Evolutionary conservation across 2,888 invertebrate genomes (phyloP), one percentile per base, ranked within the genome.

Genomic region (Nomada lathburiana): DNA sequence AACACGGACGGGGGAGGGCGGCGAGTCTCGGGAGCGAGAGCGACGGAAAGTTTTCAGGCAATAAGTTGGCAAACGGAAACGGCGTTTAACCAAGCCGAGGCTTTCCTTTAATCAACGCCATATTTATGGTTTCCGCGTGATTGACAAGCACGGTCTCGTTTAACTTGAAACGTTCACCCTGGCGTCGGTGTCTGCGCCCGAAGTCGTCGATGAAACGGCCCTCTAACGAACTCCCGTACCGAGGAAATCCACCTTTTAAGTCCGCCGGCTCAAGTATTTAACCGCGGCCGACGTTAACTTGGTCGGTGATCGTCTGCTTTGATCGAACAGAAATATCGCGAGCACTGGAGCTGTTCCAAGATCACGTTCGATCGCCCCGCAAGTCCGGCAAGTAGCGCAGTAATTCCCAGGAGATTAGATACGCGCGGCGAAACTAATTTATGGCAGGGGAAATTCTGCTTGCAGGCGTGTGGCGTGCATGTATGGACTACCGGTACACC

Each of bases 321-420:
- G 79, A 80, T 82, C 82, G 80, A 76, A 85, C 52, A 80, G 78
- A 71, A 82, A 81, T 86, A 87, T 83, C 81, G 84, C 60, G 71
- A 65, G 72, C 23, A 71, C 62, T 67, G 75, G 53, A 65, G 36
- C 67, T 53, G 70, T 26, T 80, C 76, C 76, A 76, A 86, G 88
- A 86, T 88, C 86, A 88, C 82, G 82, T 85, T 85, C 84, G 86
- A 88, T 84, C 83, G 86, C 71, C 77, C 77, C 55, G 57, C 79
- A 68, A 83, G 83, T 83, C 82, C 86, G 63, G 85, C 82, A 83
- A 88, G 84, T 88, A 75, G 82, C 69, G 75, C 85, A 65, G 82
- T 75, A 83, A 85, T 86, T 80, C 88, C 85, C 69, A 44, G 57
- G 82, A 83, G 88, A 88, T 88, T 86, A 88, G 76, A 71, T 76